These are phyloP conservation scores for Gymnorhina tibicen DNA, from an alignment of 2,113 vertebrate genomes.

Conservation along the genomic window DNA sequence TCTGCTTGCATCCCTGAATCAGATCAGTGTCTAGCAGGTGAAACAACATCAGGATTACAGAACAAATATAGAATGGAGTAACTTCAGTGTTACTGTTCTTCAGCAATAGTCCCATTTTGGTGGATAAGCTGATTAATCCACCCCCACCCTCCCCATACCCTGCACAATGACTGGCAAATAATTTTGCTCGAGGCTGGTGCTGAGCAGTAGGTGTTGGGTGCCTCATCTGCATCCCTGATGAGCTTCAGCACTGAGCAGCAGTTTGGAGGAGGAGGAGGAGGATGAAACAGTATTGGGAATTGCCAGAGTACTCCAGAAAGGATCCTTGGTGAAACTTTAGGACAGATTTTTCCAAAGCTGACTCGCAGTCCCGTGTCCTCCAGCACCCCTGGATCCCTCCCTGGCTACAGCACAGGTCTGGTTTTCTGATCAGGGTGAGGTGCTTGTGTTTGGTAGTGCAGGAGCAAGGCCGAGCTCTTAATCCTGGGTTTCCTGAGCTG, in stretches of 20 bases:
- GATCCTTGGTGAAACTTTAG: background rate
- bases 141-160: background rate
- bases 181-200: background rate
- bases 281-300: background rate
- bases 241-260: background rate
- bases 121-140: background rate
- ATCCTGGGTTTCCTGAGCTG: background rate
- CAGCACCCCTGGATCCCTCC: background rate
- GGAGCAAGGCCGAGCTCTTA: rapidly evolving
- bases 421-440: background rate
- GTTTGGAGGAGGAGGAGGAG: background rate
- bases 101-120: background rate
- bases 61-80: background rate
- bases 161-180: background rate
- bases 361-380: background rate
- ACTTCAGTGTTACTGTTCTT: background rate
- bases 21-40: background rate
- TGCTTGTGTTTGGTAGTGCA: background rate
- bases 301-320: background rate
- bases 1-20: background rate
- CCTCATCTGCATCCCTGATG: background rate
- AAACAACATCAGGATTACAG: background rate
- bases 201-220: background rate
- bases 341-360: background rate
- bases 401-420: background rate